Conservation (phyloP, 2,113 vertebrate species). For the Archocentrus centrarchus region DNA sequence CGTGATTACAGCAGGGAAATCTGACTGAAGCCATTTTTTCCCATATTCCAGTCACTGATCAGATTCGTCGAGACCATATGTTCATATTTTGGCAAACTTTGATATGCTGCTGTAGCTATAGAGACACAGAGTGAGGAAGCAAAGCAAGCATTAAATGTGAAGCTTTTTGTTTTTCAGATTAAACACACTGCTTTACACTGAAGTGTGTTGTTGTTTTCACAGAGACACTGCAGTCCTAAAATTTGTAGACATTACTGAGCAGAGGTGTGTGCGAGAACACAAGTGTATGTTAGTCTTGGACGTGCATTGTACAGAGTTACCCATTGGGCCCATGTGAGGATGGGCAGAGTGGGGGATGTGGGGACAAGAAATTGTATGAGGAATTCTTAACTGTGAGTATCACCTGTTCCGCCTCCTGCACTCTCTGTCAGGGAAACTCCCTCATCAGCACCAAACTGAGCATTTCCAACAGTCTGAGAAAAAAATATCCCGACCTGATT, state of each 20-base stretch:
- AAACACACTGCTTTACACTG: neutral
- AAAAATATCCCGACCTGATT: no score
- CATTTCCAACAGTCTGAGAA: neutral
- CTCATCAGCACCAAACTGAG: neutral
- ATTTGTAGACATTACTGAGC: neutral
- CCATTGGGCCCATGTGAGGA: neutral
- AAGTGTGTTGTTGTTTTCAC: no score
- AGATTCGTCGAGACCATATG: neutral
- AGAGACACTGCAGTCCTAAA: neutral
- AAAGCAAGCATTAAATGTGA: neutral
- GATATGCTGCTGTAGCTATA: neutral
- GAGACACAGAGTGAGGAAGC: neutral
- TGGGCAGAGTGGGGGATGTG: neutral
- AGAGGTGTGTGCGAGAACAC: neutral
- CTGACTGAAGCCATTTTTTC: no score
- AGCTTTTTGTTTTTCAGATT: neutral
- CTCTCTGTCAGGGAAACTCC: neutral
- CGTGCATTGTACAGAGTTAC: neutral
- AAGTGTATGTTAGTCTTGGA: neutral
- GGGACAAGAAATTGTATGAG: neutral
- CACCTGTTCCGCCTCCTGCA: neutral
- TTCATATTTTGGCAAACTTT: neutral
- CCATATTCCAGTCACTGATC: neutral
- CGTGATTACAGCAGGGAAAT: neutral
- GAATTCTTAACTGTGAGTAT: neutral